These are phyloP conservation scores for Ypsolopha sequella DNA, from an alignment of 2,888 invertebrate genomes.

Conservation along the genomic window DNA sequence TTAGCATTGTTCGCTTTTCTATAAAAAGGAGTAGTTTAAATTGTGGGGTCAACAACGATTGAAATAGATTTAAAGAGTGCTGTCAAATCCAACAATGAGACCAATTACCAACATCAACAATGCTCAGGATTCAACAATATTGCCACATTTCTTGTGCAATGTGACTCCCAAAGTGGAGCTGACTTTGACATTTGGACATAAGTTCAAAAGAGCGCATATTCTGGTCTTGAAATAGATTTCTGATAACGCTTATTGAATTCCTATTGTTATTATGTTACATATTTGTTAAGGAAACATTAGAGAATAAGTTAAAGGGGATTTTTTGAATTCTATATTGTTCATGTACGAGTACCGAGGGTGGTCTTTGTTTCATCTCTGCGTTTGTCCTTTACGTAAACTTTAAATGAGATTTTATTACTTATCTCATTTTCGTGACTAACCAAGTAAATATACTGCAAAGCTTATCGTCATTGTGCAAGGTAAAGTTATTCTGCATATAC, in stretches of 20 bases:
- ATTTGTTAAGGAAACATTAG: no score
- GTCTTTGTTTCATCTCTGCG: no score
- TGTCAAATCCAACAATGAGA: slow-evolving; percentile 16
- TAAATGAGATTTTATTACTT: no score
- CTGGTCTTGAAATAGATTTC: slow-evolving; percentile 3
- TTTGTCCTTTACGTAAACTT: no score
- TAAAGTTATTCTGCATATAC: no score
- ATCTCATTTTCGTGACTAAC: no score
- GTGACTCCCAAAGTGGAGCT: slow-evolving; percentile 3
- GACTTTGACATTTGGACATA: slow-evolving; percentile 15
- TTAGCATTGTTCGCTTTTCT: slow-evolving; percentile 6
- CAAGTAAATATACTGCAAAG: no score
- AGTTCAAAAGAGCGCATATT: slow-evolving; percentile 17
- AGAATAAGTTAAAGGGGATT: no score
- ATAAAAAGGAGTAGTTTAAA: not conserved
- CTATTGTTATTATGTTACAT: slow-evolving; percentile 2
- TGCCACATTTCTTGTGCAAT: slow-evolving; percentile 15
- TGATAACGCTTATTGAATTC: slow-evolving; percentile 22
- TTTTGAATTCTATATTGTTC: no score
- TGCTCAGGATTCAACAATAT: slow-evolving; percentile 11
- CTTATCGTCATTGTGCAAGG: not conserved
- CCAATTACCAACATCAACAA: slow-evolving; percentile 10
- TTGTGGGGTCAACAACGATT: slow-evolving; percentile 17
- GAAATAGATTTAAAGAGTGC: slow-evolving; percentile 15
- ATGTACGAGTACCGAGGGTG: no score